Evolutionary conservation across 2,113 vertebrate species (phyloP), one percentile per base, ranked within the genome.

Genomic region (Balaeniceps rex): DNA sequence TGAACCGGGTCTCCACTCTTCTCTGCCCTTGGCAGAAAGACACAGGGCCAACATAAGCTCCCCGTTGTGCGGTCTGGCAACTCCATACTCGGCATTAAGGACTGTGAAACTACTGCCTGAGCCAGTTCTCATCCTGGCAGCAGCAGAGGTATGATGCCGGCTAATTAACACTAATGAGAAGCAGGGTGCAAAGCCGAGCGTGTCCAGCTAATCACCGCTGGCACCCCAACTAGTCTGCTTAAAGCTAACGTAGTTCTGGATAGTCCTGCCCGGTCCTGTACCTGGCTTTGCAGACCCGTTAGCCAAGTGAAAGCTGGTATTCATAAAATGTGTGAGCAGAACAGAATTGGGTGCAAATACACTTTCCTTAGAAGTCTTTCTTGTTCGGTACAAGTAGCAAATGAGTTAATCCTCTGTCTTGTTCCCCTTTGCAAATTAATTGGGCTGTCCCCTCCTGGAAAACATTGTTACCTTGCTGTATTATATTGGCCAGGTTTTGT

Each of bases 161-260:
- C 68, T 96, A 96, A 96, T 95, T 95, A 97, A 84, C 84, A 72
- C 81, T 96, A 89, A 95, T 95, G 91, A 93, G 94, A 95, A 95
- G 72, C 87, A 52, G 74, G 83, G 74, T 84, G 52, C 65, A 94
- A 89, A 96, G 84, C 89, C 58, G 36, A 95, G 61, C 0, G 0
- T 84, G 57, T 84, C 78, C 72, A 64, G 55, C 91, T 95, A 82
- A 94, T 95, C 91, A 10, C 69, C 9, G 5, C 87, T 91, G 89
- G 81, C 83, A 68, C 52, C 65, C 55, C 57, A 64, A 23, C 46
- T 52, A 40, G 38, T 87, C 81, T 85, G 61, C 52, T 66, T 68
- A 51, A 71, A 93, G 74, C 47, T 52, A 44, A 31, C 0, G 0
- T 14, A 13, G 61, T 54, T 91, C 82, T 83, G 58, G 46, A 44